A percentile compares a stretch with the other conserved stretches of the same genome.
phyloP scores from a whole-genome alignment of 1,140 invertebrate species.

The Drosophila nasuta region DNA sequence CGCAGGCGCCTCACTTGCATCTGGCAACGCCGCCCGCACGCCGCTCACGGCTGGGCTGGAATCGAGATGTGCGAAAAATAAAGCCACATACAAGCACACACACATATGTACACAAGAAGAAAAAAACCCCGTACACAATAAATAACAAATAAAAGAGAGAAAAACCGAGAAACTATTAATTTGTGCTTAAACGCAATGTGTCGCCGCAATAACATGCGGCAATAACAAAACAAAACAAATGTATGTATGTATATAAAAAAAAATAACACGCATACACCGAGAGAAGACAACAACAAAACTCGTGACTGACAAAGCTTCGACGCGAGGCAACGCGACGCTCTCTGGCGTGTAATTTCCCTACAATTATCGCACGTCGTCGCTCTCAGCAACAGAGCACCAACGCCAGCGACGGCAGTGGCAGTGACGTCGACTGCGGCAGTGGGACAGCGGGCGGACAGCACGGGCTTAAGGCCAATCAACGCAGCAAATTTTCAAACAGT shows the following conservation, averaged over 20 bases:
- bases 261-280: slow-evolving; percentile 17
- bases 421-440: slow-evolving; percentile 45
- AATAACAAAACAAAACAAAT: slow-evolving; percentile 27
- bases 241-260: too few species aligned
- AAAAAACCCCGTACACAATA: slow-evolving; percentile 9
- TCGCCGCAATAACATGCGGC: slow-evolving; percentile 22
- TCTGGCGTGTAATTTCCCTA: slow-evolving; percentile 73
- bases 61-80: slow-evolving; percentile 20
- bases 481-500: slow-evolving; percentile 80
- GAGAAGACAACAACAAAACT: slow-evolving; percentile 31
- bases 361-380: slow-evolving; percentile 71
- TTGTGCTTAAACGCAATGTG: slow-evolving; percentile 42
- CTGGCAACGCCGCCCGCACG: slow-evolving; percentile 53
- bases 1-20: slow-evolving; percentile 52
- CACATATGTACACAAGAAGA: slow-evolving; percentile 9
- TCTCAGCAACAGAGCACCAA: slow-evolving; percentile 29
- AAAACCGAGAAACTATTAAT: slow-evolving; percentile 36
- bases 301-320: slow-evolving; percentile 19
- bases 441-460: slow-evolving; percentile 54
- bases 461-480: slow-evolving; percentile 79
- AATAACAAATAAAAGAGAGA: slow-evolving; percentile 18
- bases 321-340: slow-evolving; percentile 39
- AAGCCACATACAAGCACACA: slow-evolving; percentile 24
- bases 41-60: slow-evolving; percentile 10
- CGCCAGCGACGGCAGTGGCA: slow-evolving; percentile 9